Conservation (phyloP, 1,140 invertebrate species). For the Neodiprion lecontei region DNA sequence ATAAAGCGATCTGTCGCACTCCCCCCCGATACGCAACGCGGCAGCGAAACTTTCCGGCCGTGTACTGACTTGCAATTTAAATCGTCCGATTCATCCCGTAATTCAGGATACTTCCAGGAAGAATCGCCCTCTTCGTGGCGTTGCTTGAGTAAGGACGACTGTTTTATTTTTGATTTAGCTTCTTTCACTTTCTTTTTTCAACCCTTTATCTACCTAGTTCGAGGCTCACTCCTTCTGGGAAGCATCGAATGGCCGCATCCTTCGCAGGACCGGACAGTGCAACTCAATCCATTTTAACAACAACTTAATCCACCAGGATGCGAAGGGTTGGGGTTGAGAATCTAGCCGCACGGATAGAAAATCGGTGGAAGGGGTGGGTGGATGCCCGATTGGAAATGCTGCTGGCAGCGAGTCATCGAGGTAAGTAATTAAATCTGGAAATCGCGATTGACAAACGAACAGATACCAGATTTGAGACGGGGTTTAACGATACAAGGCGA, state of each 20-base stretch:
- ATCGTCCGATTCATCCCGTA: conserved; percentile 9
- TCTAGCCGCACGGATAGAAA: no score
- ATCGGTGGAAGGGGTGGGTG: no score
- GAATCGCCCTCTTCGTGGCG: background rate
- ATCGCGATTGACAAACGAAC: no score
- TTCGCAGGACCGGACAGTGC: background rate
- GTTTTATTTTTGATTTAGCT: background rate
- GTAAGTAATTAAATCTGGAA: no score
- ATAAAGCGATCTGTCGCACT: background rate
- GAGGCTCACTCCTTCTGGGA: background rate
- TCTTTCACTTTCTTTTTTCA: background rate
- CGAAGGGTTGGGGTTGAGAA: background rate
- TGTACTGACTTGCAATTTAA: conserved; percentile 13
- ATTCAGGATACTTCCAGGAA: conserved; percentile 11
- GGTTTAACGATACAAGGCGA: background rate
- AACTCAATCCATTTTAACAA: background rate
- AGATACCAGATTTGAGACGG: background rate
- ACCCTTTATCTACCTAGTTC: background rate
- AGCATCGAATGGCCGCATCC: background rate
- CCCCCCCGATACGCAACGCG: background rate
- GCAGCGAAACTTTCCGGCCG: background rate
- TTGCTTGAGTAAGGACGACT: background rate
- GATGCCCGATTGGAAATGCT: background rate
- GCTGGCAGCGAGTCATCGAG: no score
- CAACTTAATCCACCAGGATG: background rate